Conservation (phyloP, 2,888 invertebrate genomes). For the Acanthacorydalis orientalis region DNA sequence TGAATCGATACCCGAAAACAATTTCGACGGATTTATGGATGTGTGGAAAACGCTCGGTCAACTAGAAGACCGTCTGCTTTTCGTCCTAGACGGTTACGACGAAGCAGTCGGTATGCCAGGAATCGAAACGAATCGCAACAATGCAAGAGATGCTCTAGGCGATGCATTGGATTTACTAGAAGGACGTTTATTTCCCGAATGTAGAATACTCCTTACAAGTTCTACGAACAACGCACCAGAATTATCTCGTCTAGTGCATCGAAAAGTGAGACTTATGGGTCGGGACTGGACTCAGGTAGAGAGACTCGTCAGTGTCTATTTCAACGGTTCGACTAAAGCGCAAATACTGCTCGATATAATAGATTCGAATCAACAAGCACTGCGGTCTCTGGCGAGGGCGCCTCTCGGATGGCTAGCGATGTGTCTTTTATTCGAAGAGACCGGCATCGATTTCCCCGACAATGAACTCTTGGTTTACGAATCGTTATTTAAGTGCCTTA, state of each 20-base stretch:
- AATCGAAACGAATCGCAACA: conserved; percentile 19
- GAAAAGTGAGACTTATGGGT: conserved; percentile 27
- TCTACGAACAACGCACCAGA: conserved; percentile 24
- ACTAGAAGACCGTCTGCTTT: conserved; percentile 29
- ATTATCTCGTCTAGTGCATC: conserved; percentile 27
- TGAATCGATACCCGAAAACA: conserved; percentile 15
- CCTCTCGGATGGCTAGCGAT: conserved; percentile 34
- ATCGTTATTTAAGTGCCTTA: conserved; percentile 21
- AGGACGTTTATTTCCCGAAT: conserved; percentile 34
- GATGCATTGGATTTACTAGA: conserved; percentile 33
- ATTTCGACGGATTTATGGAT: conserved; percentile 15
- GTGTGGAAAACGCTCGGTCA: conserved; percentile 28
- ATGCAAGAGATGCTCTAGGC: conserved; percentile 24
- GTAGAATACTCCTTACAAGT: conserved; percentile 32
- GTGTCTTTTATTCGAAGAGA: conserved; percentile 32
- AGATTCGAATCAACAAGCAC: conserved; percentile 22
- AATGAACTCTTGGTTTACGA: conserved; percentile 22
- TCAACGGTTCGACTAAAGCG: conserved; percentile 27
- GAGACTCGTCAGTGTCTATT: conserved; percentile 28
- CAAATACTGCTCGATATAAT: conserved; percentile 25
- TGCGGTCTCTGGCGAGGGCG: conserved; percentile 29
- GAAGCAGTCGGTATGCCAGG: conserved; percentile 22
- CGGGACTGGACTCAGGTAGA: conserved; percentile 32
- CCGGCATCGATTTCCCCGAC: conserved; percentile 22
- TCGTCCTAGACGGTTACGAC: conserved; percentile 35